These are phyloP conservation scores for Manis pentadactyla DNA, from an alignment of 2,797 vertebrate genomes.

Conservation along the genomic window DNA sequence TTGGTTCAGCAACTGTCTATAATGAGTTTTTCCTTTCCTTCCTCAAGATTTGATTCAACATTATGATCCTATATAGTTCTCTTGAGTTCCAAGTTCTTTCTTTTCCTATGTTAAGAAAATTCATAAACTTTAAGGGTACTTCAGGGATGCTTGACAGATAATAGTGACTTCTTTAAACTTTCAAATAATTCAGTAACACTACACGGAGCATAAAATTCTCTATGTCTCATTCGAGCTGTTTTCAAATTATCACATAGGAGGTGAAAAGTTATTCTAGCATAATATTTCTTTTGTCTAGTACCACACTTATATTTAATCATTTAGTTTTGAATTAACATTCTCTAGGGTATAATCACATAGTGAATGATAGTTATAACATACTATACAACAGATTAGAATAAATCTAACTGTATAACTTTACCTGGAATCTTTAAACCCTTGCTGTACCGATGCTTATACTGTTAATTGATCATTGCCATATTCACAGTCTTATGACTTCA, in stretches of 20 bases:
- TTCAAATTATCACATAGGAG: neutral
- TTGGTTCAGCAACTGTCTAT: neutral
- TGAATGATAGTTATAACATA: neutral
- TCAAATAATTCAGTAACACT: neutral
- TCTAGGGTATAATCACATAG: constrained; percentile 3
- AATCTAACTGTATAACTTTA: constrained; percentile 52
- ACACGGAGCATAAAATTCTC: neutral
- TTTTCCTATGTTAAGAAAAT: constrained; percentile 19
- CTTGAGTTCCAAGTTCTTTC: constrained; percentile 19
- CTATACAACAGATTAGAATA: constrained; percentile 19
- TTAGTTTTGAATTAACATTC: constrained; percentile 47
- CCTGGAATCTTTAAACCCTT: constrained; percentile 59
- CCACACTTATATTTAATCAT: neutral
- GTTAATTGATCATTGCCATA: constrained; percentile 30
- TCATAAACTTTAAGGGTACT: constrained; percentile 5
- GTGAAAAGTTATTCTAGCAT: neutral
- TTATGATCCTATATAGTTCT: neutral
- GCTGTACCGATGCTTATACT: constrained; percentile 45
- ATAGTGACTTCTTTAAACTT: neutral
- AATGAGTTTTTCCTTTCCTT: constrained; percentile 2
- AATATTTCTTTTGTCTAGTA: constrained; percentile 38
- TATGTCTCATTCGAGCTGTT: constrained; percentile 9
- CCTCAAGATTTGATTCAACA: constrained; percentile 18
- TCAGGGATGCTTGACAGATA: neutral
- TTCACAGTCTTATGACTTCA: constrained; percentile 41